Percentiles rank a stretch among this genome's conserved stretches.
Conservation (phyloP, 1,140 invertebrate species). For the Popillia japonica region DNA sequence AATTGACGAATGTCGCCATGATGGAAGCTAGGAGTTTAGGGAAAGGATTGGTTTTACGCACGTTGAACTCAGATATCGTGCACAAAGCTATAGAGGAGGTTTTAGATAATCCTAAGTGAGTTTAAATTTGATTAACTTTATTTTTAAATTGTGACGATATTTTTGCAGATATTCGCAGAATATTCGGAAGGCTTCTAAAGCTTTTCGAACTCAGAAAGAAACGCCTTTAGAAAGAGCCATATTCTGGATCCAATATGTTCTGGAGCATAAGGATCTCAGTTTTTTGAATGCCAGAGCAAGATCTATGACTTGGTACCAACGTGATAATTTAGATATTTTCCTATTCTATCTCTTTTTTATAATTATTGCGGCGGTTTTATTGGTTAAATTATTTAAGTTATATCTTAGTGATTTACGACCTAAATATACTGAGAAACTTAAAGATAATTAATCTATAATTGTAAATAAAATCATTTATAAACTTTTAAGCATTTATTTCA, state of each 20-base stretch:
- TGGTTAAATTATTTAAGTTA: too few relatives aligned
- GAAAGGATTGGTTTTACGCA: constrained; percentile 44
- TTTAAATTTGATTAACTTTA: neutral
- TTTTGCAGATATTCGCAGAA: neutral
- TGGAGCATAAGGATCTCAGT: constrained; percentile 15
- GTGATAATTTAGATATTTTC: neutral
- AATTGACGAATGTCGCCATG: constrained; percentile 48
- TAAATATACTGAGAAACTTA: too few relatives aligned
- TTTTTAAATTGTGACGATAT: neutral
- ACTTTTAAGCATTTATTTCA: too few relatives aligned
- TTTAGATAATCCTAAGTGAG: constrained; percentile 9
- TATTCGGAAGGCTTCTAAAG: neutral
- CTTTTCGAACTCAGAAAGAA: neutral
- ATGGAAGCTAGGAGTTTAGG: constrained; percentile 41
- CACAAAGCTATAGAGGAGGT: neutral
- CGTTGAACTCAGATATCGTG: constrained; percentile 44
- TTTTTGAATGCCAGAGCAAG: neutral
- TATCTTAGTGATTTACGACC: too few relatives aligned
- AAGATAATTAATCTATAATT: too few relatives aligned
- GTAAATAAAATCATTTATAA: too few relatives aligned
- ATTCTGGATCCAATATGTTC: constrained; percentile 37
- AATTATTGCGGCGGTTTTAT: too few relatives aligned
- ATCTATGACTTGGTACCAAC: neutral
- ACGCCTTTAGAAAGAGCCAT: constrained; percentile 25
- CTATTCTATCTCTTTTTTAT: neutral